Evolutionary conservation across 2,888 invertebrate species (phyloP).

Genomic region (Gymnosoma rotundatum): DNA sequence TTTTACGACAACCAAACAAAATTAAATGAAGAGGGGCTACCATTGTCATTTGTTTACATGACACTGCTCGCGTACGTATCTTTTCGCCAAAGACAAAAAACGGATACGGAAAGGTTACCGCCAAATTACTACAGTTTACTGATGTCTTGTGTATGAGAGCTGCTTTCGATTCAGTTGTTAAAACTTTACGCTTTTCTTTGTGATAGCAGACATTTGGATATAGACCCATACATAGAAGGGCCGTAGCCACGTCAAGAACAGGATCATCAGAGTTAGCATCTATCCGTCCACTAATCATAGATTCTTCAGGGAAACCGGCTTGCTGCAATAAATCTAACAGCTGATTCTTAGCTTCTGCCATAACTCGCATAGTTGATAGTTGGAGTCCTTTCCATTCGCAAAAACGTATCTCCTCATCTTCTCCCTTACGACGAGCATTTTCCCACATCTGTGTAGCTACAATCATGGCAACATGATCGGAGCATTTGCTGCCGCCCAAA

Average conservation of each 20-base stretch:
- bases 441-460: constrained; percentile 95
- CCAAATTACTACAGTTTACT: constrained; percentile 94
- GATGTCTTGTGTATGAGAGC: constrained; percentile 98
- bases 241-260: constrained; percentile 91
- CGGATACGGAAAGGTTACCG: constrained; percentile 94
- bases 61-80: constrained; percentile 96
- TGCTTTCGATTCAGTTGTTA: constrained; percentile 96
- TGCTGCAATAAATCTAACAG: constrained; percentile 86
- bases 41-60: constrained; percentile 98
- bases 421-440: constrained; percentile 86
- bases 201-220: constrained; percentile 98
- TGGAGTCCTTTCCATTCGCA: constrained; percentile 96
- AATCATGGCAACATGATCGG: constrained; percentile 97
- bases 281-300: constrained; percentile 88
- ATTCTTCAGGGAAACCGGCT: constrained; percentile 95
- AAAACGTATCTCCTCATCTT: constrained; percentile 90
- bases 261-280: constrained; percentile 90
- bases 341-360: constrained; percentile 94
- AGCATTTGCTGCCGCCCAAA: constrained; percentile 92
- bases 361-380: constrained; percentile 93
- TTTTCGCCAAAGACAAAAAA: constrained; percentile 99
- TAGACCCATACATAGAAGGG: constrained; percentile 93
- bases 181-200: constrained; percentile 96
- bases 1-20: constrained; percentile 94
- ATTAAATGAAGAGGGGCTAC: constrained; percentile 96